A percentile compares a stretch with the other conserved stretches of the same genome.
These are phyloP conservation scores for Tetrao urogallus DNA, from an alignment of 2,113 vertebrate species.

Conservation along the genomic window DNA sequence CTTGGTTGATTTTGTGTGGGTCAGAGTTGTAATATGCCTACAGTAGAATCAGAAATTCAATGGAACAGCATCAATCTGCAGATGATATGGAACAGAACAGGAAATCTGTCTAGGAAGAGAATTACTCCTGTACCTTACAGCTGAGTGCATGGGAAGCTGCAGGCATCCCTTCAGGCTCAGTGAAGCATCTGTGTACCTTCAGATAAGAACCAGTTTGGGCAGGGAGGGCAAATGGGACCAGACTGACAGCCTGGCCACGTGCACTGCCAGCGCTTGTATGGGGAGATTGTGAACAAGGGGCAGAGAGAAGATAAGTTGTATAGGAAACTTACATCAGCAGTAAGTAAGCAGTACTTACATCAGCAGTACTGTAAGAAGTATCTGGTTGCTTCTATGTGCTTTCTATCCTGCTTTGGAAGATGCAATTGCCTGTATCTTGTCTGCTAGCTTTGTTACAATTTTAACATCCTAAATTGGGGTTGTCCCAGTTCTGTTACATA, in stretches of 20 bases:
- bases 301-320: not conserved
- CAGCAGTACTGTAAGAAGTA: rapidly evolving
- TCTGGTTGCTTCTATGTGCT: not conserved
- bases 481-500: not conserved
- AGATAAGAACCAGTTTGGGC: not conserved
- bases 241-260: rapidly evolving
- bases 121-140: not conserved
- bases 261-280: not conserved
- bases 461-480: not conserved
- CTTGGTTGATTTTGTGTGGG: not conserved
- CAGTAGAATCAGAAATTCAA: not conserved
- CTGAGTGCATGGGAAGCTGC: not conserved
- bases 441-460: not conserved
- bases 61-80: not conserved
- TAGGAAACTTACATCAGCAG: rapidly evolving
- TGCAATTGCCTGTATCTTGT: not conserved
- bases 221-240: not conserved
- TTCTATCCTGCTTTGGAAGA: not conserved
- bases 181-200: not conserved
- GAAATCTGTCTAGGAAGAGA: not conserved
- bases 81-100: not conserved
- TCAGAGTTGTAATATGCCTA: not conserved
- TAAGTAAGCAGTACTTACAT: not conserved
- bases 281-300: not conserved
- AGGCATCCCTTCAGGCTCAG: not conserved